Conservation (phyloP, 1,140 invertebrate species). For the Brachionus paranguensis region DNA sequence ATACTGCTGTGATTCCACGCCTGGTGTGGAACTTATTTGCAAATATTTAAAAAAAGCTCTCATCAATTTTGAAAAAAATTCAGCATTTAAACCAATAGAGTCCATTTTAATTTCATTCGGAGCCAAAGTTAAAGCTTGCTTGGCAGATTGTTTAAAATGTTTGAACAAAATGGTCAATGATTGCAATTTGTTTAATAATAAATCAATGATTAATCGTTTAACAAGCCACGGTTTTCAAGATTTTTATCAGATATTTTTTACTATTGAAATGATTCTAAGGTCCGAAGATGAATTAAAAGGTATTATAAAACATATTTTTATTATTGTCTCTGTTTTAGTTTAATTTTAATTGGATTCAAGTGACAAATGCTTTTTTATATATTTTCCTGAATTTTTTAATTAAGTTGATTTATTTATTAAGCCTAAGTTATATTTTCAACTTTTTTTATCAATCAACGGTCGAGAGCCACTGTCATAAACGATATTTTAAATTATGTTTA, state of each 20-base stretch:
- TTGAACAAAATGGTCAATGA: background rate
- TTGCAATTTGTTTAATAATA: background rate
- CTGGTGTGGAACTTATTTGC: background rate
- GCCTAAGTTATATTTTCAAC: too few relatives aligned
- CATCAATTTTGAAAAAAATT: background rate
- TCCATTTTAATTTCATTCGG: background rate
- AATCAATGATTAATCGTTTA: background rate
- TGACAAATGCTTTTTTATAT: too few relatives aligned
- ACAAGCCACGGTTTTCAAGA: background rate
- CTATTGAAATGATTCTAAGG: background rate
- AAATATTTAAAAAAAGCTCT: constrained; percentile 6
- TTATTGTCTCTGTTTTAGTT: too few relatives aligned
- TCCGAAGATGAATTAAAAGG: background rate
- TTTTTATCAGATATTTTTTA: background rate
- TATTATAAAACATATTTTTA: background rate
- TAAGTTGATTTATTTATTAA: too few relatives aligned
- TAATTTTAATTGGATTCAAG: too few relatives aligned
- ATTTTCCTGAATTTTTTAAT: too few relatives aligned
- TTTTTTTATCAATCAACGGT: too few relatives aligned
- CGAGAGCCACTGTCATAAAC: too few relatives aligned
- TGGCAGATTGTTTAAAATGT: background rate
- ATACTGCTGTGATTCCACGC: background rate
- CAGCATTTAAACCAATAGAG: background rate
- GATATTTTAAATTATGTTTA: too few relatives aligned
- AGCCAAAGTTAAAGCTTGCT: background rate